phyloP scores from a whole-genome alignment of 2,888 invertebrate species.

The Peribatodes rhomboidaria region DNA sequence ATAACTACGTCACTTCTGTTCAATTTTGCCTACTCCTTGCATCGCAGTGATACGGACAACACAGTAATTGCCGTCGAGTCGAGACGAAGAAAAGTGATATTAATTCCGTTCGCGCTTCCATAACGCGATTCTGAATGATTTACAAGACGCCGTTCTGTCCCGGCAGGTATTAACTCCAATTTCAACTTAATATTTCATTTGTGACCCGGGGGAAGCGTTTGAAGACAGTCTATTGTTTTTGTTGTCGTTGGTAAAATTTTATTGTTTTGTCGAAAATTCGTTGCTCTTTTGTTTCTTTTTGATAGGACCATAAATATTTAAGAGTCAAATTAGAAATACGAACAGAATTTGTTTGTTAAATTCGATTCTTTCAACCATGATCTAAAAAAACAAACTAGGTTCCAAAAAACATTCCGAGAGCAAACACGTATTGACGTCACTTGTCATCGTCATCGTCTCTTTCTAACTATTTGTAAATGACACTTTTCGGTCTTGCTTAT shows the following conservation, averaged over 20 bases:
- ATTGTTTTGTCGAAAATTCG: constrained; percentile 28
- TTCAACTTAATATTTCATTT: constrained; percentile 67
- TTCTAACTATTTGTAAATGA: too few relatives aligned
- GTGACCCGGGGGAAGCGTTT: constrained; percentile 61
- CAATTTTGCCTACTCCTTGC: constrained; percentile 57
- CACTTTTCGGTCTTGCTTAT: too few relatives aligned
- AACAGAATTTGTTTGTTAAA: too few relatives aligned
- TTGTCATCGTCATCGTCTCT: too few relatives aligned
- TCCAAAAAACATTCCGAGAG: too few relatives aligned
- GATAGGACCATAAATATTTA: too few relatives aligned
- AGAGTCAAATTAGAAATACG: too few relatives aligned
- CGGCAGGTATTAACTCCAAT: constrained; percentile 60
- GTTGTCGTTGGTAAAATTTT: constrained; percentile 42
- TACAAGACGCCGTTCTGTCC: constrained; percentile 67
- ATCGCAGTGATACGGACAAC: constrained; percentile 78
- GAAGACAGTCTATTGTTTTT: constrained; percentile 51
- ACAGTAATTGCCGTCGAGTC: constrained; percentile 75
- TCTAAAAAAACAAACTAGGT: too few relatives aligned
- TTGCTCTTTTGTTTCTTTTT: not conserved
- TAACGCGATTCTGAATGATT: constrained; percentile 67
- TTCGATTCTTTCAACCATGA: too few relatives aligned
- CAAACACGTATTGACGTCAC: too few relatives aligned
- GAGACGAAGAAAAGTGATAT: constrained; percentile 82
- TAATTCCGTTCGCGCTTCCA: constrained; percentile 70
- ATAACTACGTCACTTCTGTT: constrained; percentile 40